Conservation (phyloP, 2,113 vertebrate species). For the Recurvirostra avosetta region DNA sequence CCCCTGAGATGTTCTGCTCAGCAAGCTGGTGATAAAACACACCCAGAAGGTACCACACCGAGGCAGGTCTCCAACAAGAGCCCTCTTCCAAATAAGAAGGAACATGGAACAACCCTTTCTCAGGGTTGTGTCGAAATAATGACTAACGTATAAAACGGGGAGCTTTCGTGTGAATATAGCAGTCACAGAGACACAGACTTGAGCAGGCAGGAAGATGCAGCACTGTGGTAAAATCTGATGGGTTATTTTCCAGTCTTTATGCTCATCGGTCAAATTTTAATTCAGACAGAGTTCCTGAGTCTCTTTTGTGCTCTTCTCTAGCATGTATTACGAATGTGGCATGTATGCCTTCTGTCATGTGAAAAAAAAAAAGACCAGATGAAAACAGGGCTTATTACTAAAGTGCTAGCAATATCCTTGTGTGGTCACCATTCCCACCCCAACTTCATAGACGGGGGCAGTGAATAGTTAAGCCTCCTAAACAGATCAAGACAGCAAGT, state of each 20-base stretch:
- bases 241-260: neutral
- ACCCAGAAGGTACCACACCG: neutral
- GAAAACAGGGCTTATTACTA: neutral
- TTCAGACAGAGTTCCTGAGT: neutral
- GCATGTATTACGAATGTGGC: neutral
- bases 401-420: neutral
- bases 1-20: neutral
- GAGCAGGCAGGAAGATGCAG: neutral
- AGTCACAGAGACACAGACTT: neutral
- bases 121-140: neutral
- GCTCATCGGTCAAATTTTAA: neutral
- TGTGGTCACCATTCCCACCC: neutral
- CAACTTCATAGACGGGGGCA: neutral
- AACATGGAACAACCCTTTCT: neutral
- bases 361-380: neutral
- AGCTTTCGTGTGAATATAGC: neutral
- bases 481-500: neutral
- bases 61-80: neutral
- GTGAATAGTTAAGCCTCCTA: neutral
- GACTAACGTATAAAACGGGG: neutral
- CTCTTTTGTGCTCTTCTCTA: neutral
- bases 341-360: neutral
- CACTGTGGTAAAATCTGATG: neutral
- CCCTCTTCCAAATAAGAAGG: neutral
- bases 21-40: neutral